Evolutionary conservation across 2,888 invertebrate species (phyloP).

Genomic region (Mantis religiosa): DNA sequence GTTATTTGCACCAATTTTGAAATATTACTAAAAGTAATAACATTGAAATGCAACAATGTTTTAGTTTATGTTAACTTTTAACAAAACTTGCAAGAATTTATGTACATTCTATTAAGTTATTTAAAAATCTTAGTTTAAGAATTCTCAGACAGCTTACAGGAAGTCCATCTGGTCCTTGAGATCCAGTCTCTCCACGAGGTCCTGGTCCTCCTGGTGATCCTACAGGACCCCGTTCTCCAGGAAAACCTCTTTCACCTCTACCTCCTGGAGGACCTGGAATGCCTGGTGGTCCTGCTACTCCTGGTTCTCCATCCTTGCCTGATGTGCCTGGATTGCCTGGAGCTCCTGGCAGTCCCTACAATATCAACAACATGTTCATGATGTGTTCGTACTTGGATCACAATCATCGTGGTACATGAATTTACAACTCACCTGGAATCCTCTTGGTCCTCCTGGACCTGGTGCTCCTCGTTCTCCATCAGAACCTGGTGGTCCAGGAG

Average conservation of each 20-base stretch:
- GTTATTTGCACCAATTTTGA: too few species aligned
- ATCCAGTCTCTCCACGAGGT: constrained; percentile 60
- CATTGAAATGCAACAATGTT: too few species aligned
- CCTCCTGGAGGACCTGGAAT: constrained; percentile 55
- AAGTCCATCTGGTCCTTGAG: constrained; percentile 65
- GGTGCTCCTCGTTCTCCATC: constrained; percentile 72
- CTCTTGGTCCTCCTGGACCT: constrained; percentile 72
- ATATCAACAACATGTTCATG: neutral
- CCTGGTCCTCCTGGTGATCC: constrained; percentile 65
- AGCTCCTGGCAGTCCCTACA: constrained; percentile 67
- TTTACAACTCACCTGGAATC: constrained; percentile 61
- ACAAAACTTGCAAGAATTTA: too few species aligned
- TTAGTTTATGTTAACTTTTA: too few species aligned
- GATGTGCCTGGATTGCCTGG: constrained; percentile 67
- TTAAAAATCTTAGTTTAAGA: neutral
- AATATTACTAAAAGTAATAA: too few species aligned
- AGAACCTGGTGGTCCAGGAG: constrained; percentile 66
- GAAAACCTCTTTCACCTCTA: constrained; percentile 63
- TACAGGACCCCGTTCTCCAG: constrained; percentile 68
- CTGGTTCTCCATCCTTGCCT: constrained; percentile 78
- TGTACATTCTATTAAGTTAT: too few species aligned
- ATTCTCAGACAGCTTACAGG: constrained; percentile 48
- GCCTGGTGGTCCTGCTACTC: constrained; percentile 62
- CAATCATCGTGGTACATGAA: constrained; percentile 11
- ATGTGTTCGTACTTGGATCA: neutral